A percentile compares a stretch with the other conserved stretches of the same genome.
Conservation (phyloP, 2,888 invertebrate species). For the Synergus laeviventris region DNA sequence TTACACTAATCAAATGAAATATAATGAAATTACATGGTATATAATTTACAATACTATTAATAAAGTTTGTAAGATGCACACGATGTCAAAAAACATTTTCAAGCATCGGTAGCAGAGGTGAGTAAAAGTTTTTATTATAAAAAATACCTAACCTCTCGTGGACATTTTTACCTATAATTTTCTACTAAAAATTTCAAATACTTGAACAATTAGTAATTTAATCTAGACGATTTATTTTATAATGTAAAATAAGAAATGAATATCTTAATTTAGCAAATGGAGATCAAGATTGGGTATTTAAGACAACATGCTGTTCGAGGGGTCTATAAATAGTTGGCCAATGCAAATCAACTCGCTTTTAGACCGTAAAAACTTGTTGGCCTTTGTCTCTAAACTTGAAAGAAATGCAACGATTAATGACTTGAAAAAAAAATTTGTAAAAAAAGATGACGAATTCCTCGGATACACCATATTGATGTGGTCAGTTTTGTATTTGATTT, state of each 20-base stretch:
- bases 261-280: not conserved
- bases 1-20: not conserved
- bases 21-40: not conserved
- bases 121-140: not conserved
- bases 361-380: not conserved
- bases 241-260: not conserved
- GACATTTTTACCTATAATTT: not conserved
- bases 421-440: not conserved
- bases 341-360: slow-evolving; percentile 1
- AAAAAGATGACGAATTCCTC: not conserved
- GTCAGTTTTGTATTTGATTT: slow-evolving; percentile 29
- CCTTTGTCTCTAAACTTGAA: not conserved
- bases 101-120: not conserved
- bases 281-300: not conserved
- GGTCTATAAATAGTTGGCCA: slow-evolving; percentile 15
- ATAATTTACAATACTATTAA: not conserved
- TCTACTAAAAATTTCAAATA: no score
- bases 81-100: not conserved
- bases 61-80: not conserved
- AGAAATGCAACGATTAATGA: not conserved
- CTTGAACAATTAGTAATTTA: no score
- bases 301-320: not conserved
- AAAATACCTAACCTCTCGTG: not conserved
- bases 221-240: not conserved
- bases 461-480: slow-evolving; percentile 10